Conservation (phyloP, 2,888 invertebrate genomes). For the Lagria hirta region DNA sequence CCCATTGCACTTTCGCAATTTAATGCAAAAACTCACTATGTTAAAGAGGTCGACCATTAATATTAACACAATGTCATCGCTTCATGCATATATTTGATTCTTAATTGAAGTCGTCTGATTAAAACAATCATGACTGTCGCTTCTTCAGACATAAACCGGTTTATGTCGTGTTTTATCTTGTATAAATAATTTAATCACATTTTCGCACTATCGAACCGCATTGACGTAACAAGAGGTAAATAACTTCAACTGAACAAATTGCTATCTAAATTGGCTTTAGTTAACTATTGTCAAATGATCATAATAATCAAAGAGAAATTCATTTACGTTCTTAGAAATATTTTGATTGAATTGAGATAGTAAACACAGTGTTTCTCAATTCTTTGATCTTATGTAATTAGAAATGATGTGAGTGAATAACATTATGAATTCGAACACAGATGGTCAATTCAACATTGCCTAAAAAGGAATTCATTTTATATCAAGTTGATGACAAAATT, state of each 20-base stretch:
- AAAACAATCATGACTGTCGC: slow-evolving; percentile 1
- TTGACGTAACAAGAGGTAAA: neutral
- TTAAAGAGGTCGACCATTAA: slow-evolving; percentile 23
- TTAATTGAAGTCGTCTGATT: slow-evolving; percentile 17
- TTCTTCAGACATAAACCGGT: neutral
- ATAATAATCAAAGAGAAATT: neutral
- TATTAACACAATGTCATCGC: slow-evolving; percentile 24
- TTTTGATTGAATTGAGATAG: too few species aligned
- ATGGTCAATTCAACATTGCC: too few species aligned
- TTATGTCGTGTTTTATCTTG: neutral
- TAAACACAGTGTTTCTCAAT: too few species aligned
- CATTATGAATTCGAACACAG: too few species aligned
- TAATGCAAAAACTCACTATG: slow-evolving; percentile 14
- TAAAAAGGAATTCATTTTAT: too few species aligned
- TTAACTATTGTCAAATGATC: neutral
- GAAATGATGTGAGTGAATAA: too few species aligned
- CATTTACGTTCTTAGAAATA: too few species aligned
- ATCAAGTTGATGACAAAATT: too few species aligned
- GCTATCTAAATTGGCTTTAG: too few species aligned
- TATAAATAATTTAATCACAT: slow-evolving; percentile 9
- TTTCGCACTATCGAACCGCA: neutral
- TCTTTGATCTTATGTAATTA: too few species aligned
- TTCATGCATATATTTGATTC: slow-evolving; percentile 3
- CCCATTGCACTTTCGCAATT: slow-evolving; percentile 23
- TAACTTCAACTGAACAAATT: neutral